Conservation (phyloP, 2,797 vertebrate genomes). For the Hypotaenidia philippensis region DNA sequence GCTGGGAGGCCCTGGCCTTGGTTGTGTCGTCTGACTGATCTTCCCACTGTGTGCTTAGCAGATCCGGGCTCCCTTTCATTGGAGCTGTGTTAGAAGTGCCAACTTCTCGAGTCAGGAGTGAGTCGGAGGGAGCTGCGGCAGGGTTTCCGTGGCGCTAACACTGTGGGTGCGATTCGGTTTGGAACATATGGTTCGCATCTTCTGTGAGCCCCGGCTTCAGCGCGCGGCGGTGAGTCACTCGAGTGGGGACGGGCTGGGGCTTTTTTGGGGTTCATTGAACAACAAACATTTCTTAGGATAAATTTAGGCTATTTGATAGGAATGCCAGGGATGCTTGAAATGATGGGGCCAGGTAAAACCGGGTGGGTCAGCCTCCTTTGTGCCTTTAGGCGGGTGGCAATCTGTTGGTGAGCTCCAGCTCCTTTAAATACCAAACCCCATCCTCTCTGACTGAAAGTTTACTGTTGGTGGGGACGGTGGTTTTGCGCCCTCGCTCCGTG, state of each 20-base stretch:
- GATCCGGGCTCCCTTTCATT: not conserved
- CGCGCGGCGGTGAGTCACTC: not conserved
- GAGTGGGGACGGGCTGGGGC: not conserved
- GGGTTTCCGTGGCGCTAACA: not conserved
- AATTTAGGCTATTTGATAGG: not conserved
- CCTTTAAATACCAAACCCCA: not conserved
- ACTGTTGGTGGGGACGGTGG: not conserved
- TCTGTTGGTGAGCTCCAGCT: accelerated
- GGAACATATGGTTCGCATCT: not conserved
- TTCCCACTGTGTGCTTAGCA: not conserved
- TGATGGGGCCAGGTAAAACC: not conserved
- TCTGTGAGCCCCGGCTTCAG: not conserved
- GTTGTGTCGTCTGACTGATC: not conserved
- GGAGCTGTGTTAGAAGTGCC: not conserved
- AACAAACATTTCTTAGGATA: not conserved
- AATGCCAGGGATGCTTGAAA: not conserved
- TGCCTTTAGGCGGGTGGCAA: not conserved
- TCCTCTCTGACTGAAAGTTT: not conserved
- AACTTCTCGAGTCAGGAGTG: not conserved
- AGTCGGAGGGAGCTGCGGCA: not conserved
- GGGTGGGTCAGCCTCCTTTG: not conserved
- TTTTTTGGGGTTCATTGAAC: not conserved
- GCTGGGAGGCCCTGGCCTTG: not conserved
- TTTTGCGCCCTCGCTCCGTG: not conserved
- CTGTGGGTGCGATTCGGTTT: accelerated